Evolutionary conservation across 2,113 vertebrate genomes (phyloP), one percentile per base, ranked within the genome.

Genomic region (Antigone vipio): DNA sequence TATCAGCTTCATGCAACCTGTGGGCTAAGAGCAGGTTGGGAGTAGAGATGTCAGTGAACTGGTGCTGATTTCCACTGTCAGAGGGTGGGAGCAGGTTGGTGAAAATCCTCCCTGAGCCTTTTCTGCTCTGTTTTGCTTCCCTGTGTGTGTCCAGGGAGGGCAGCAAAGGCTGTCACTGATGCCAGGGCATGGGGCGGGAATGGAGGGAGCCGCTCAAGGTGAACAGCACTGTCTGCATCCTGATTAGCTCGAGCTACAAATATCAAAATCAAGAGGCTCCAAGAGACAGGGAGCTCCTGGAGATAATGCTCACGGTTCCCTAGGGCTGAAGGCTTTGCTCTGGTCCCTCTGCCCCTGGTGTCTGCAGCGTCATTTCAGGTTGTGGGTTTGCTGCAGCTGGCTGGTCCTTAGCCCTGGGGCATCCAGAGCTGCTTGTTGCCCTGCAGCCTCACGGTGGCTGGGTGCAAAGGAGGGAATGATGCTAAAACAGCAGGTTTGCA

Each of bases 151-250:
- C 71, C 7, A 15, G 75, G 47, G 60, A 45, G 6, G 22, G 35
- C 4, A 9, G 81, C 9, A 32, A 72, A 89, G 64, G 76, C 66
- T 72, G 91, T 44, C 23, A 4, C 68, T 53, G 58, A 9, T 75
- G 93, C 85, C 20, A 12, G 71, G 56, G n/a, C 11, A 5, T 42
- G 69, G 88, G 81, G 47, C 58, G 80, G 45, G 47, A 49, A 42
- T 2, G 12, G 79, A 93, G 45, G 26, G 53, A 91, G 66, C 72
- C 76, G 88, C 66, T 87, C 44, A 67, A 95, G 94, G 75, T 92
- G 93, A 95, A 20, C 64, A 50, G 26, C 67, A 26, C 83, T 59
- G 93, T 92, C 95, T 97, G 95, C 93, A 95, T 95, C 68, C 77
- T 9, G 18, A 91, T 96, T 30, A 94, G 79, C 85, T 78, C 79